Base-by-base conservation (phyloP, 2,888 invertebrate genomes). In the Cataglyphis albicans region DNA sequence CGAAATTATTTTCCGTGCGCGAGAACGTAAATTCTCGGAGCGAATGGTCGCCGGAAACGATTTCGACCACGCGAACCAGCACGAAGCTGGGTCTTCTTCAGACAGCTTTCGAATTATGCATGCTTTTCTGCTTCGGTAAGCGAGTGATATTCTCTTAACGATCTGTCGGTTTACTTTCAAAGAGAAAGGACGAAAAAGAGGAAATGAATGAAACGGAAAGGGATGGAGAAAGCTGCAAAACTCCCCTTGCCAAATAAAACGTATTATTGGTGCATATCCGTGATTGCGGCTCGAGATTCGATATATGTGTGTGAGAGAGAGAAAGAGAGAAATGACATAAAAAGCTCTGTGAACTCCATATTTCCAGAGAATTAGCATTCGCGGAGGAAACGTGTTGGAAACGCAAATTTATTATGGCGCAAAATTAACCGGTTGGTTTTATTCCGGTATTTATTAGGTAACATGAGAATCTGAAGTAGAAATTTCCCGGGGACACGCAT, bases 111-210 rank as follows among this genome's bases (percentile, higher is more conserved):
- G 67, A 84, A 86, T 88, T 86, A 82, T 84, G 72, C 61, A 74
- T 80, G 73, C 84, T 81, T 87, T 89, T 82, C 84, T 74, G 75
- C 74, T 78, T 41, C 63, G 70, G 52, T 82, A 75, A 81, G 83
- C 86, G 81, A 83, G 73, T 81, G 84, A 86, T 89, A 74, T 59
- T 82, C 68, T 57, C 78, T 73, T 84, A 87, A 90, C 86, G 86
- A 89, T 87, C 84, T 72, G 80, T 72, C 84, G 75, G 78, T 84
- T 87, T 81, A 70, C 83, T 59, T 74, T 29, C 59, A 41, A 32
- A 68, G 74, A 57, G 67, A 67, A 76, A 41, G 21, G 9, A 35
- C 18, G 64, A 25, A 75, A 75, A 41, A 35, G 21, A 18, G 18
- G 25, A 57, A 57, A 18, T 18, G 57, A 18, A 35, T 52, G n/a